Base-by-base conservation (phyloP, 2,888 invertebrate genomes). In the Caprella mutica region DNA sequence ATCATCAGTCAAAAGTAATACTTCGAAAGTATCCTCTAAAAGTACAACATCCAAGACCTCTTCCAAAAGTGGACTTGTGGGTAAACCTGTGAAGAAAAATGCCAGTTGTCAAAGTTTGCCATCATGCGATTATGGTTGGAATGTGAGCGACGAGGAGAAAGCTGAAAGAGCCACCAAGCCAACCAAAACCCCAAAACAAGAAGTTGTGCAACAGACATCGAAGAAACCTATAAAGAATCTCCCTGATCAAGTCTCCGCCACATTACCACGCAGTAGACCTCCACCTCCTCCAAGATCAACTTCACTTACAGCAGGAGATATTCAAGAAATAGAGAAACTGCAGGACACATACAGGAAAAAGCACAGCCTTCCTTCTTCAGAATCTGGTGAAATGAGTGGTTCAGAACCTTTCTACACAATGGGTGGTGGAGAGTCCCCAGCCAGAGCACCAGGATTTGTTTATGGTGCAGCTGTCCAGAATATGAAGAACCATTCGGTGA, bases 41-140 rank as follows among this genome's bases (percentile, higher is more conserved):
- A 63, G 63, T 38, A 59, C 54, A 14, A 26, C 55, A 1, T 63
- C 63, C 3, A 51, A 53, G 21, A 39, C 52, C 8, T 64, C 64
- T 14, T 27, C 52, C 4, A 64, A 64, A 30, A 60, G 58, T 26
- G 50, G 52, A 2, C 24, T 54, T 2, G 55, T 58, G 4, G 59
- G 50, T 19, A 64, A 64, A 17, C 56, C 55, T 21, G 26, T 64
- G 12, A 60, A 58, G 40, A 60, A 60, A 38, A 64, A 64, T 35
- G 57, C 64, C 14, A 60, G 64, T 51, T 60, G 58, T 38, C 64
- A 64, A 39, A 64, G 64, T 27, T 57, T 64, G 14, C 64, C 64
- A 8, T 58, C 60, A 23, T 53, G 56, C 8, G 60, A 64, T 24
- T 64, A 64, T 44, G 40, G 42, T 19, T 64, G 64, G 64, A 55